Evolutionary conservation across 2,888 invertebrate species (phyloP), one percentile per base, ranked within the genome.

Genomic region (Limnephilus lunatus): DNA sequence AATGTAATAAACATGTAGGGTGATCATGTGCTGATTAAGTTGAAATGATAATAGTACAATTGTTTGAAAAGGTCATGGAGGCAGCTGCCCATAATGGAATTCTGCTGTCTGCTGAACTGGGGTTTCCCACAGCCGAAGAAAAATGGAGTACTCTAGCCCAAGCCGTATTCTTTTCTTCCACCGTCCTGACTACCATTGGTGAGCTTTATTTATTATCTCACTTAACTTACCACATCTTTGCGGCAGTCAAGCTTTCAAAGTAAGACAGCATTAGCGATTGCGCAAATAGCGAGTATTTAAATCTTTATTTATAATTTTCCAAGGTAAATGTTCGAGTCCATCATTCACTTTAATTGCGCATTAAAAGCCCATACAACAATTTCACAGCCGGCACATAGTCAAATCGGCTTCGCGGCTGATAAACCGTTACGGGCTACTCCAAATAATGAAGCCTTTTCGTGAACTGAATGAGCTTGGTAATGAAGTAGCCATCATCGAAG

Each of bases 101-200:
- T 93, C 95, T 96, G 11, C 95, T 97, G 92, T 95, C 96, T 94
- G 96, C 96, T 85, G 96, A 96, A 92, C 96, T 95, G 92, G 96
- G 96, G 94, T 97, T 97, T 94, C 96, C 95, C 30, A 95, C 96
- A 91, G 94, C 96, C 93, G 96, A 96, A 94, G 96, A 97, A 91
- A 97, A 97, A 94, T 97, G 97, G 94, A 98, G 98, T 98, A 98
- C 97, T 94, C 97, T 97, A 94, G 95, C 98, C 87, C 98, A 98
- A 95, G 98, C 98, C 7, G 97, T 98, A 83, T 98, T 98, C 95
- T 98, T 98, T 95, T 98, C 98, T 25, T 98, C 98, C 48, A 98
- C 98, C 90, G 98, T 99, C 94, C 97, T 98, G 94, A 98, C 98
- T 91, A 99, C 98, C 91, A 98, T 99, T 95, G 98, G 98, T 98